phyloP scores from a whole-genome alignment of 2,797 vertebrate genomes.

The Crocodylus rhombifer region DNA sequence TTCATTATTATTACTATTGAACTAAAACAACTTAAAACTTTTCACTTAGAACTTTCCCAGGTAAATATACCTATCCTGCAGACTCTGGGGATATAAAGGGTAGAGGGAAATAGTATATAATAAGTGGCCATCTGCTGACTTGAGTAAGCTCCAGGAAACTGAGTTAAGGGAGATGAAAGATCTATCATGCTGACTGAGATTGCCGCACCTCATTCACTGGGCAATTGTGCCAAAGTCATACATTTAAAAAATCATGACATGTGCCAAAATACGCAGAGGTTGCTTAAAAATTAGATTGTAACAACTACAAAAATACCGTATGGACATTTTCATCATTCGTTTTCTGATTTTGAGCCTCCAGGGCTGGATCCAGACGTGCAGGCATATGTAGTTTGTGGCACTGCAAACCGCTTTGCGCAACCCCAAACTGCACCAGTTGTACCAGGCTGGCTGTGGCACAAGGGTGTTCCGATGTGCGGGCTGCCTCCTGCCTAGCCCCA shows the following conservation, averaged over 20 bases:
- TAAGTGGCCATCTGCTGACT: background rate
- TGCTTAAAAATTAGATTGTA: background rate
- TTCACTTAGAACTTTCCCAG: no score
- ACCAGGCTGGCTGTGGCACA: no score
- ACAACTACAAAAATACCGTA: background rate
- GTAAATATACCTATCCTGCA: no score
- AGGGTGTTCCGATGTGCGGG: no score
- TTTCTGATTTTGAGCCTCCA: background rate
- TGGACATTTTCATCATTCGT: background rate
- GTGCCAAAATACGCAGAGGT: background rate
- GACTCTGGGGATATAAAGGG: background rate
- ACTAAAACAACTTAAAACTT: background rate
- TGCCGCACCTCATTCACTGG: fast-evolving
- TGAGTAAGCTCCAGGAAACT: background rate
- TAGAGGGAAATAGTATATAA: background rate
- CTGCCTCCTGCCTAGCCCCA: no score
- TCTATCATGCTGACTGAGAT: background rate
- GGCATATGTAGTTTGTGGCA: no score
- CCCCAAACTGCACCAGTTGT: no score
- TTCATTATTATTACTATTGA: background rate
- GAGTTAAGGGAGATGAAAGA: background rate
- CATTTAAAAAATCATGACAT: background rate
- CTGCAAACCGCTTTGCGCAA: no score
- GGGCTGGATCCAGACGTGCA: no score
- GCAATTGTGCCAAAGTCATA: background rate